Evolutionary conservation across 35 echinoderm and acorn worm genomes (phyloP), one percentile per base, ranked within the genome.

Genomic region (Chiridota heheva): DNA sequence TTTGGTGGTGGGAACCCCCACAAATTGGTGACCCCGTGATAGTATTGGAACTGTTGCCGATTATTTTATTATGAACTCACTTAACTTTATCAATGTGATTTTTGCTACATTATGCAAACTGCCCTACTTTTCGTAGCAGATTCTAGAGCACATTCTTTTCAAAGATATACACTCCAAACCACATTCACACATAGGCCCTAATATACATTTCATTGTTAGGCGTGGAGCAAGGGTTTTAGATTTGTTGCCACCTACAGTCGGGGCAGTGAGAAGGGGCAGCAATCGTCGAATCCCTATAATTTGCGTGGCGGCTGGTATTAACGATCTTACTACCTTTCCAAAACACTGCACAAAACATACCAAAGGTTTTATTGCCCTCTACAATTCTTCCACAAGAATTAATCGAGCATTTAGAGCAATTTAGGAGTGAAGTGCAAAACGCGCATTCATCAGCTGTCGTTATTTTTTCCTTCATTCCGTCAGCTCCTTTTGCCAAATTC

Each of bases 401-500:
- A 69, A 10, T 69, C 24, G 7, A 7, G 36, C 34, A 69, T 17
- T 40, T 69, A 10, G 65, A 33, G 4, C n/a, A 69, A 5, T 69
- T 69, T n/a, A 69, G 42, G 31, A 1, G 31, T 0, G 30, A 33
- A 1, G 42, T 69, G 18, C 31, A 33, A 35, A 4, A 33, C 4
- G 65, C 65, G 7, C 36, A 40, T 17, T 40, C 65, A 32, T 39
- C 36, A 39, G 42, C 65, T 2, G 20, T 34, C 7, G 65, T 69
- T 35, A 33, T 34, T 39, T 69, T 69, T 35, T 4, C 29, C 3
- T 39, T 12, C 17, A 35, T 69, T 69, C 65, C 65, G 36, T 40
- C 65, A 39, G 33, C 33, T 33, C 42, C 65, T 17, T 69, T 69
- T 34, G 65, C 25, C 42, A 69, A 69, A 69, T 69, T 69, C 33